phyloP scores from a whole-genome alignment of 1,140 invertebrate genomes.

The Harpegnathos saltator region DNA sequence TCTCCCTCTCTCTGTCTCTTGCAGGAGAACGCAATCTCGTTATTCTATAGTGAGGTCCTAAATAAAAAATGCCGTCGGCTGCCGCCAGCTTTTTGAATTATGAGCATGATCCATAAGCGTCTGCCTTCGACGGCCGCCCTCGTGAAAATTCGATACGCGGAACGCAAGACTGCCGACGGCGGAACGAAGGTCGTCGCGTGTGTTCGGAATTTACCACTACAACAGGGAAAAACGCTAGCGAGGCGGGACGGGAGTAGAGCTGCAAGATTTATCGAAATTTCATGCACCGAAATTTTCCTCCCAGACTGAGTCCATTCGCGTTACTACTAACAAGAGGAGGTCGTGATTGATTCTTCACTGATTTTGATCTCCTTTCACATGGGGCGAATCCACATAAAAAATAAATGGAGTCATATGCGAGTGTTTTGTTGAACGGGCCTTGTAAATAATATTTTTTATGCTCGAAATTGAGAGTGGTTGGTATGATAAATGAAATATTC shows the following conservation, averaged over 20 bases:
- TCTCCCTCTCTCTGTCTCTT: background rate
- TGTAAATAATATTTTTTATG: too few relatives aligned
- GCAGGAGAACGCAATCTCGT: constrained; percentile 35
- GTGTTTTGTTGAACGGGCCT: too few relatives aligned
- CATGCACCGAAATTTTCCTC: too few relatives aligned
- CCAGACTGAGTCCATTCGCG: too few relatives aligned
- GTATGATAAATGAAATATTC: too few relatives aligned
- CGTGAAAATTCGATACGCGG: constrained; percentile 40
- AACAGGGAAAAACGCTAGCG: background rate
- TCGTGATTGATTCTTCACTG: too few relatives aligned
- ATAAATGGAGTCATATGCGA: too few relatives aligned
- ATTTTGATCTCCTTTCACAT: too few relatives aligned
- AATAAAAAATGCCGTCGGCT: constrained; percentile 40
- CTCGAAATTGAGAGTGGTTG: too few relatives aligned
- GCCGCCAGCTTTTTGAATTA: constrained; percentile 33
- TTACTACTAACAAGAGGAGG: too few relatives aligned
- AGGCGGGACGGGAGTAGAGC: background rate
- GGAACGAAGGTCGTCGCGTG: constrained; percentile 12
- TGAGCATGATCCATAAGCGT: constrained; percentile 39
- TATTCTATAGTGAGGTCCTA: constrained; percentile 17
- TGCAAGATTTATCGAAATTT: background rate
- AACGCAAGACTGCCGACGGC: background rate
- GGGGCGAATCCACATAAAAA: too few relatives aligned
- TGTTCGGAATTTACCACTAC: background rate
- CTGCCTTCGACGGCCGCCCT: background rate